Evolutionary conservation across 2,888 invertebrate species (phyloP), one percentile per base, ranked within the genome.

Genomic region (Polylopha cassiicola): DNA sequence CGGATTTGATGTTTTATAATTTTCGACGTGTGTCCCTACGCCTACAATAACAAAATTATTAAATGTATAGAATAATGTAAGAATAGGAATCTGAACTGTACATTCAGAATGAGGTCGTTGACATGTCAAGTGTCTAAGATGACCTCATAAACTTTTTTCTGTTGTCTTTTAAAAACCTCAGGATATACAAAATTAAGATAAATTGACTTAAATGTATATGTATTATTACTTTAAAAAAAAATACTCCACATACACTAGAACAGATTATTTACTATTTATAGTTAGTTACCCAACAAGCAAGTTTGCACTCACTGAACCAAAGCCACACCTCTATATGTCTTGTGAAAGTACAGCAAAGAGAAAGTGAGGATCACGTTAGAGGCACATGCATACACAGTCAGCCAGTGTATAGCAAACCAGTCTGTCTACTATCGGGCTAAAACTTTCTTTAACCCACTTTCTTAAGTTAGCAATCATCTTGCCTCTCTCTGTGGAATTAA

Each of bases 371-470:
- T 63, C 77, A 76, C 55, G 69, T 71, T 72, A 75, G 70, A 68
- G 55, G 60, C 61, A 57, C 61, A 65, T 65, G 65, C 64, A 54
- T 65, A 67, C 60, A 60, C 61, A 57, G 52, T 43, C 58, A 53
- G 63, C 64, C 72, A 66, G 70, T 71, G 75, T 77, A 72, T 66
- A 73, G 60, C 68, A 53, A 68, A 73, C 73, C 73, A 55, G 73
- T 66, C 61, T 49, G 73, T 71, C 61, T 64, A 72, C 67, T 73
- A 65, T 73, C 65, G 59, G 54, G 70, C 66, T 77, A 75, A 81
- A 84, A 85, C 86, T 86, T 86, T 86, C 86, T 82, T 85, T 80
- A 84, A 80, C 86, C 86, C 71, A 86, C 85, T 86, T 86, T 85
- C 84, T 73, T 74, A 65, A n/a, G n/a, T 61, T 62, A 58, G 68